phyloP scores from a whole-genome alignment of 2,797 vertebrate genomes.

The Gastrophryne carolinensis region DNA sequence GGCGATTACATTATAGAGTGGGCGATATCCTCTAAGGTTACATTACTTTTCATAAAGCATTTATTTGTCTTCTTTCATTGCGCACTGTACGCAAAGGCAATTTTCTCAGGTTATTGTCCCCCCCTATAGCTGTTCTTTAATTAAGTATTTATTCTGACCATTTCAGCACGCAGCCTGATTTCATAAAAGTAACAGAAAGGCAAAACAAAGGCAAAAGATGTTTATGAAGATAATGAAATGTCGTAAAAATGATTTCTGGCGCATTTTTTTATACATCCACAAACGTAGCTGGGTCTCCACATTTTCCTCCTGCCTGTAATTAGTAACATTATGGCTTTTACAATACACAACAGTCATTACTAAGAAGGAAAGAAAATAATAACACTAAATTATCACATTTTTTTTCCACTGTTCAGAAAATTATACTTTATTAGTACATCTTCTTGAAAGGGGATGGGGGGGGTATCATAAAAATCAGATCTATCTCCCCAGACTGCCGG shows the following conservation, averaged over 20 bases:
- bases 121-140: no score
- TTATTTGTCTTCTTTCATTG: no score
- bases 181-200: neutral
- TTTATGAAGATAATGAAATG: neutral
- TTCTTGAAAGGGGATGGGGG: neutral
- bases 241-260: conserved; percentile 12
- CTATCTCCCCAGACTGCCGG: conserved; percentile 18
- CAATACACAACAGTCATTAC: conserved; percentile 25
- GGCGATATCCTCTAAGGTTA: no score
- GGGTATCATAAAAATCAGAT: conserved; percentile 18
- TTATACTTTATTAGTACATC: conserved; percentile 24
- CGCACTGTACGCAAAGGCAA: no score
- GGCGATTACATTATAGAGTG: no score
- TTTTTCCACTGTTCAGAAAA: conserved; percentile 9
- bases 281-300: neutral
- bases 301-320: neutral
- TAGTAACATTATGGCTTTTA: neutral
- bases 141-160: neutral
- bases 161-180: neutral
- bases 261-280: neutral
- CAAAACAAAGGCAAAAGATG: neutral
- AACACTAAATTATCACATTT: conserved; percentile 2
- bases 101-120: neutral
- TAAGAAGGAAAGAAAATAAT: neutral
- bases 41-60: no score